phyloP scores from a whole-genome alignment of 2,113 vertebrate species.

The Callipepla californica region DNA sequence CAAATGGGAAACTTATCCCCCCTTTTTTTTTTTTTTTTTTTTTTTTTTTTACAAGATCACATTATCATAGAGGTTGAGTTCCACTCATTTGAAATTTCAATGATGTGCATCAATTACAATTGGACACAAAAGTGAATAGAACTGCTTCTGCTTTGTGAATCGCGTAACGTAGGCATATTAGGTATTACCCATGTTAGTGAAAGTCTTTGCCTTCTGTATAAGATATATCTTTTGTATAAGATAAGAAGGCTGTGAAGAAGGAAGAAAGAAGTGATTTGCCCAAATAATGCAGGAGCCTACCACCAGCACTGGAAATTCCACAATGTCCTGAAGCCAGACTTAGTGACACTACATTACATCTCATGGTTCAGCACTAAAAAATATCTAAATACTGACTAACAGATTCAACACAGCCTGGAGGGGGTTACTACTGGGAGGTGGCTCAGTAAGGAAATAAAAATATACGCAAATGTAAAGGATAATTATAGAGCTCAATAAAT shows the following conservation, averaged over 20 bases:
- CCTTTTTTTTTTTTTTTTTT: not conserved
- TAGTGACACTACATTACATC: not conserved
- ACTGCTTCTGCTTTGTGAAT: not conserved
- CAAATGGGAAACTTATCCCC: not conserved
- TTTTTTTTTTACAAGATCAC: conserved; percentile 1
- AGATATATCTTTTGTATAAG: not conserved
- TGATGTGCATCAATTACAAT: not conserved
- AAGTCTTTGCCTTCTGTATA: not conserved
- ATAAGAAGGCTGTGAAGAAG: not conserved
- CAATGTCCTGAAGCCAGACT: not conserved
- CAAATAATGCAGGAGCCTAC: not conserved
- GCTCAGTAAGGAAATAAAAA: not conserved
- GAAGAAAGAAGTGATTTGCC: not conserved
- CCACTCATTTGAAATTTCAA: not conserved
- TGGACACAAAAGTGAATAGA: not conserved
- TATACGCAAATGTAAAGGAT: not conserved
- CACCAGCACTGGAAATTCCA: not conserved
- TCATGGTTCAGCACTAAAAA: not conserved
- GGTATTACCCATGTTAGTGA: not conserved
- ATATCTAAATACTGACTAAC: not conserved
- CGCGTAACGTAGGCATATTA: not conserved
- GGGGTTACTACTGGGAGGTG: too few species aligned
- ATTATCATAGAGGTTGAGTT: not conserved
- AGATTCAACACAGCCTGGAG: not conserved
- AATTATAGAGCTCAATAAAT: not conserved